Base-by-base conservation (phyloP, 2,888 invertebrate species). In the Tenthredo scrophulariae region DNA sequence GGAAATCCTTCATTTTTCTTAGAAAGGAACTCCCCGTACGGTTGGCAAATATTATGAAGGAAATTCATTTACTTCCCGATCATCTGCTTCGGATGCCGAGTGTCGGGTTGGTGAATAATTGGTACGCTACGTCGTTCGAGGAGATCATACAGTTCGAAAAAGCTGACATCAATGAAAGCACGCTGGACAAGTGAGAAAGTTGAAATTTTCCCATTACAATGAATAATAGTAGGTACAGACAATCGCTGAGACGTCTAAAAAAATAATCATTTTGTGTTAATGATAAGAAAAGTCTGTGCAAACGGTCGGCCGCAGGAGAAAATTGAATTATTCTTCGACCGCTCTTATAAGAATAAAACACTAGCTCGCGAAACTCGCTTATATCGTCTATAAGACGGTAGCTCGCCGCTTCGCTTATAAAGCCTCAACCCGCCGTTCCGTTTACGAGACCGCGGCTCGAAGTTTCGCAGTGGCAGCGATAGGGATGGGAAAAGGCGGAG, bases 31-130 rank as follows among this genome's bases (percentile, higher is more conserved):
- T 99, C 85, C 99, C 99, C 10, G 99, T 99, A n/a, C 96, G 99
- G 86, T 94, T 99, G 91, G 99, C 99, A 83, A 99, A 99, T 93
- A 99, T 99, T 91, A 99, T 99, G 99, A 99, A 99, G 93, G 99
- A 99, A 94, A 99, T 99, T 93, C 98, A 98, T 80, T 94, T 99
- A 62, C 94, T 99, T 9, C 99, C 99, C 0, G 98, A 98, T 88
- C 97, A 97, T 91, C 95, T 99, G 54, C 95, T 99, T 7, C 95
- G 96, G 85, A 99, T 98, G 97, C 98, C 99, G 1, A 98, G 98
- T 2, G 98, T 99, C 15, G 96, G 96, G 26, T 95, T 98, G 88
- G 98, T 99, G 79, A 98, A 98, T 93, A 97, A 97, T 90, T 98
- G 98, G 97, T 99, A 99, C 94, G 96, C 97, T 91, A 95, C 97